Conservation (phyloP, 2,113 vertebrate species). For the Callocephalon fimbriatum region DNA sequence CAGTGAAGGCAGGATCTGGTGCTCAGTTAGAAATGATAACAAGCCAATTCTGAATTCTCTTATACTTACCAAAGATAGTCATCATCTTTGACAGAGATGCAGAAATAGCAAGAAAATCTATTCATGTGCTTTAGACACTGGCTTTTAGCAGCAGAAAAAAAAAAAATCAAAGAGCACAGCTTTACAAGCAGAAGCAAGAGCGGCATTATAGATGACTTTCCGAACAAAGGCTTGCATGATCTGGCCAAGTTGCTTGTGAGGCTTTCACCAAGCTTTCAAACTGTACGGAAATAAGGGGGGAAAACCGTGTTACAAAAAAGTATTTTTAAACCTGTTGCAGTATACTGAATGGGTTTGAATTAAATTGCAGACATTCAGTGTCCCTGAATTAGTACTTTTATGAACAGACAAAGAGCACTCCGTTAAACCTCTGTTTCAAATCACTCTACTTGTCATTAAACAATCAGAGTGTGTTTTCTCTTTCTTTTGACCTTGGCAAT, state of each 20-base stretch:
- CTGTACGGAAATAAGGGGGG: neutral
- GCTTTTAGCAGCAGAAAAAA: neutral
- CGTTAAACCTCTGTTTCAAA: constrained; percentile 22
- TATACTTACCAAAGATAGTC: neutral
- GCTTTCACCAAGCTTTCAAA: neutral
- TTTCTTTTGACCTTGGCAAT: constrained; percentile 77
- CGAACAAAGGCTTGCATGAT: neutral
- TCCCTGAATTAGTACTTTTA: neutral
- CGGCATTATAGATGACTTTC: neutral
- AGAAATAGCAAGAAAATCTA: neutral
- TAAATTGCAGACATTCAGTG: neutral
- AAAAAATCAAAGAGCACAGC: neutral
- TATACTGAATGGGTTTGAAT: neutral
- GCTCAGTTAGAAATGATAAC: neutral
- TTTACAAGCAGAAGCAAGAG: neutral
- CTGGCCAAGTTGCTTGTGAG: neutral
- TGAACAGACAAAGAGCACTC: neutral
- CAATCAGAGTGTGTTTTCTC: constrained; percentile 35
- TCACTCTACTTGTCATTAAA: constrained; percentile 13
- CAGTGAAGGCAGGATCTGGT: neutral
- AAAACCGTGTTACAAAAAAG: neutral
- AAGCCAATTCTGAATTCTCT: neutral
- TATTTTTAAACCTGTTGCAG: neutral
- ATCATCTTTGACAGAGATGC: neutral
- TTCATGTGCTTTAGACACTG: neutral